Conservation (phyloP, 92 coral and sea anemone species). For the Zoanthus sociatus region DNA sequence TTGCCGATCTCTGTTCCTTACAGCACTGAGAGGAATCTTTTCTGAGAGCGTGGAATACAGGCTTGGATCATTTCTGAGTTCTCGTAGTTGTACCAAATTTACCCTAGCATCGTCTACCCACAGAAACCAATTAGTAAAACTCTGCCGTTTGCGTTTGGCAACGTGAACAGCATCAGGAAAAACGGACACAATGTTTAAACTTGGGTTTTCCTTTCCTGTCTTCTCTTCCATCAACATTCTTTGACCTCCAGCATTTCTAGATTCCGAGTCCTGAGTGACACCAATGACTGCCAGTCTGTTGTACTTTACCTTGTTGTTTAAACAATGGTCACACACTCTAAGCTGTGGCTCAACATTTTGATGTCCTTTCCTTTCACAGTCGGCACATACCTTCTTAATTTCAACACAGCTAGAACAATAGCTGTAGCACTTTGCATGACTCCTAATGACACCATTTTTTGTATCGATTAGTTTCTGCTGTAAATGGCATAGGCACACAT, state of each 20-base stretch:
- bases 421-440: constrained; percentile 46
- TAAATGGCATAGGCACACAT: constrained; percentile 51
- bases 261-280: constrained; percentile 48
- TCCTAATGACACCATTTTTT: constrained; percentile 44
- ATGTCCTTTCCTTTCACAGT: constrained; percentile 47
- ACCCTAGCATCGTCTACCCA: constrained; percentile 21
- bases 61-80: constrained; percentile 45
- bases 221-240: constrained; percentile 17
- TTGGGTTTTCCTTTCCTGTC: not conserved
- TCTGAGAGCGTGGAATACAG: constrained; percentile 11
- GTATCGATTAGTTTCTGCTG: constrained; percentile 52
- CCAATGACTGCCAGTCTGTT: constrained; percentile 33
- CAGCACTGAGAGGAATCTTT: constrained; percentile 17
- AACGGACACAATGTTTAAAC: not conserved
- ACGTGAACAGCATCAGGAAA: constrained; percentile 58
- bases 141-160: constrained; percentile 51
- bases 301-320: not conserved
- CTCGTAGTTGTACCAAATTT: constrained; percentile 45
- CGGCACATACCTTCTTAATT: constrained; percentile 30
- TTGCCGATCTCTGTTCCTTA: constrained; percentile 31
- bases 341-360: constrained; percentile 47
- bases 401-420: constrained; percentile 46
- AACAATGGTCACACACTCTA: constrained; percentile 23
- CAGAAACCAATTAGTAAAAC: constrained; percentile 44
- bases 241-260: constrained; percentile 36